Evolutionary conservation across 2,888 invertebrate species (phyloP).

Genomic region (Auanema freiburgensis): DNA sequence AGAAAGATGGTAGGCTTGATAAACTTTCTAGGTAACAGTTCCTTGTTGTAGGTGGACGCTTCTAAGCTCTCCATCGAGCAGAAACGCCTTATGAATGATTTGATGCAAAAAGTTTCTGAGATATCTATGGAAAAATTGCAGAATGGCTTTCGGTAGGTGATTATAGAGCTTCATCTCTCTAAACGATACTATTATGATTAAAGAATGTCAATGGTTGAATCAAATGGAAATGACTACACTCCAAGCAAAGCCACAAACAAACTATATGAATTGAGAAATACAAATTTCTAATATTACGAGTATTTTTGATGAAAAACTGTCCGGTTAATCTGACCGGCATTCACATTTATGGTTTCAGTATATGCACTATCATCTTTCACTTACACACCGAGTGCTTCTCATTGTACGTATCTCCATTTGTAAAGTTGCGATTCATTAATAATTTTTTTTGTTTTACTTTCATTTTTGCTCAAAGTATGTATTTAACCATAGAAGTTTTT

Average conservation of each 20-base stretch:
- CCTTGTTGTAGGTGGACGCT: slow-evolving; percentile 16
- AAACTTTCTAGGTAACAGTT: not conserved
- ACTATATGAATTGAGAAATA: too few relatives aligned
- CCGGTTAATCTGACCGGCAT: too few relatives aligned
- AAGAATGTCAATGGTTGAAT: slow-evolving; percentile 9
- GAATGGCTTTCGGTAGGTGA: slow-evolving; percentile 9
- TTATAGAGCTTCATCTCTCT: not conserved
- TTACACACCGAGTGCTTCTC: too few relatives aligned
- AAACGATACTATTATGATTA: not conserved
- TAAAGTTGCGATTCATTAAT: too few relatives aligned
- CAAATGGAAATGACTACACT: slow-evolving; percentile 38
- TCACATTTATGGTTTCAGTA: too few relatives aligned
- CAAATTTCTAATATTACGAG: too few relatives aligned
- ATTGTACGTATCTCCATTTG: too few relatives aligned
- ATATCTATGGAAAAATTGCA: slow-evolving; percentile 16
- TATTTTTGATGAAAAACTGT: too few relatives aligned
- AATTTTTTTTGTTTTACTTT: too few relatives aligned
- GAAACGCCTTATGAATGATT: slow-evolving; percentile 15
- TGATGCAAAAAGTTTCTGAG: slow-evolving; percentile 16
- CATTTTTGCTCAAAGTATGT: too few relatives aligned
- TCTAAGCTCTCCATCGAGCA: slow-evolving; percentile 13
- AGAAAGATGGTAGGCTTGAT: slow-evolving; percentile 37
- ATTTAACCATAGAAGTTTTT: too few relatives aligned
- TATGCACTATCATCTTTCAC: too few relatives aligned
- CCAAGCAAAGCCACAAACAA: slow-evolving; percentile 23